Percentiles rank a stretch among this genome's conserved stretches.
Conservation (phyloP, 2,797 vertebrate genomes). For the Rousettus madagascariensis region DNA sequence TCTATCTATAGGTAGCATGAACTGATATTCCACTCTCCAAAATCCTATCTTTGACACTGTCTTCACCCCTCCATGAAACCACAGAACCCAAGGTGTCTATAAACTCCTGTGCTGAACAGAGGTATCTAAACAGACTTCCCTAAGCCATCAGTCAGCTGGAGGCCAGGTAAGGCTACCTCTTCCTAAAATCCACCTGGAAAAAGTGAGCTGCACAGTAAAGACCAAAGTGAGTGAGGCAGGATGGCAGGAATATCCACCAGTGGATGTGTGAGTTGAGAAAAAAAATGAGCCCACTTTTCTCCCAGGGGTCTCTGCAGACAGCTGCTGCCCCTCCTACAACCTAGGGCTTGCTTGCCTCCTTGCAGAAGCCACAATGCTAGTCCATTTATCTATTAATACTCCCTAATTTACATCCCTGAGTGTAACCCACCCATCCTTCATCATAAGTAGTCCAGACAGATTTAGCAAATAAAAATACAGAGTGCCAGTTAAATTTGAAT, state of each 20-base stretch:
- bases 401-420: background rate
- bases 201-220: background rate
- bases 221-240: background rate
- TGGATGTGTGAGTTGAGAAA: background rate
- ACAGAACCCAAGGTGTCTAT: background rate
- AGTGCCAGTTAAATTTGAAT: background rate
- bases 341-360: background rate
- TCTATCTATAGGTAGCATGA: background rate
- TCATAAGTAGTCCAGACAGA: slow-evolving; percentile 9
- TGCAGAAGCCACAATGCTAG: background rate
- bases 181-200: background rate
- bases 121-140: background rate
- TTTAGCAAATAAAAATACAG: slow-evolving; percentile 31
- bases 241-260: background rate
- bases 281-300: background rate
- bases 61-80: background rate
- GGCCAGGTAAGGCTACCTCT: background rate
- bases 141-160: background rate
- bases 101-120: background rate
- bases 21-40: background rate
- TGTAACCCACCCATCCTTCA: background rate
- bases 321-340: background rate
- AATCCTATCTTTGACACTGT: background rate
- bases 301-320: background rate
- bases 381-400: slow-evolving; percentile 4